Evolutionary conservation across 2,888 invertebrate genomes (phyloP), one percentile per base, ranked within the genome.

Genomic region (Noctua janthina): DNA sequence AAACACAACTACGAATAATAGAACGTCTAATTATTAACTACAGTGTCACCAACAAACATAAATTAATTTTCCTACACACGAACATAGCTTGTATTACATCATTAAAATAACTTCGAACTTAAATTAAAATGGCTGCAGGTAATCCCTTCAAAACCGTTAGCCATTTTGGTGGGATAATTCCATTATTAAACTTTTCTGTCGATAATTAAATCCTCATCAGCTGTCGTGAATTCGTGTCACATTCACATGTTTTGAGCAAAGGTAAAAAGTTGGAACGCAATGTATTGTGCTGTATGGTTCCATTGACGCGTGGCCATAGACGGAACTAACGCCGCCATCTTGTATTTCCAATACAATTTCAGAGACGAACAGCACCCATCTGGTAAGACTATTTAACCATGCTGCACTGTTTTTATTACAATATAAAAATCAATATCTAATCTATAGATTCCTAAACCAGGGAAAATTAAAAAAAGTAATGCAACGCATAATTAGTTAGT

Each of bases 41-140:
- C 66, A 71, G 20, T 67, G 51, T 59, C 51, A 67, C 23, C n/a
- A 59, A 20, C 35, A 49, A 69, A 64, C 49, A 51, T 35, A 43
- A 73, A 82, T 84, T 68, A 84, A 62, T 56, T 51, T 29, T 6
- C 62, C 23, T 1, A 46, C 35, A 23, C 56, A 39, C 35, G 35
- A 46, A 74, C 69, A 71, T 59, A 46, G 15, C 64, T 39, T 29
- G 15, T 29, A 43, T 29, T 39, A 17, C 49, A 56, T 43, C 59
- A 70, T 80, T 70, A 74, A 84, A 82, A 84, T 79, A 70, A 70
- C n/a, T 54, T 59, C 23, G 56, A 39, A 49, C 39, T 56, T 84
- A 78, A 86, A 84, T 86, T 82, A 74, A 86, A 78, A 72, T 68
- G 56, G 72, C 68, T 59, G 35, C 66, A 82, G 64, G 59, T 76